Evolutionary conservation across 2,113 vertebrate genomes (phyloP), one percentile per base, ranked within the genome.

Genomic region (Odontesthes bonariensis): DNA sequence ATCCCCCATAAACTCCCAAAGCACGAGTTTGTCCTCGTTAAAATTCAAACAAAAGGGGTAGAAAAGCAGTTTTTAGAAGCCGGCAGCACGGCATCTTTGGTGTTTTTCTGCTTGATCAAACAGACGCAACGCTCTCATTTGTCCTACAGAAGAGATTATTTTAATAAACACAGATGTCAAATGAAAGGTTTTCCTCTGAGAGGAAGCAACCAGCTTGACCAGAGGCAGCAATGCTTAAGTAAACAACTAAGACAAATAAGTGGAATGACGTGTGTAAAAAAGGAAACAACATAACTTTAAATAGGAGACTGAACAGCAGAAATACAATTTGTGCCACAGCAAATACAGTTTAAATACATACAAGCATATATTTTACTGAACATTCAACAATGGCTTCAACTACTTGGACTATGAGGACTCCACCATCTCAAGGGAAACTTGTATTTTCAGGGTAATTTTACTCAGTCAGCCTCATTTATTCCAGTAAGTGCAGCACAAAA

Each of bases 261-360:
- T 75, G 83, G 81, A 88, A 85, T 84, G 73, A 84, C 72, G 55
- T 44, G 56, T 40, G 57, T 65, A 75, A 69, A 81, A 84, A 74
- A 67, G 47, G 53, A 44, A 46, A 20, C 51, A 32, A 58, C 8
- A 51, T 0, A 73, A 72, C 19, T 22, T 55, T 4, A 7, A 56
- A 35, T 64, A 63, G 19, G n/a, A 73, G 59, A 78, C 63, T n/a
- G 40, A 86, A 90, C 74, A 89, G 79, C 69, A 86, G 77, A 79
- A 81, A 69, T 81, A 72, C 57, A 78, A 51, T 80, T 46, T 84
- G 87, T 83, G 84, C 81, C 75, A 87, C 79, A 79, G 86, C 74
- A 89, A 88, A 88, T 77, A 90, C 80, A 86, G 80, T 77, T 82
- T 13, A 87, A 87, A 76, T 85, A 88, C 91, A 69, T 88, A 90